These are phyloP conservation scores for Nothocercus julius DNA, from an alignment of 2,113 vertebrate species.

Conservation along the genomic window DNA sequence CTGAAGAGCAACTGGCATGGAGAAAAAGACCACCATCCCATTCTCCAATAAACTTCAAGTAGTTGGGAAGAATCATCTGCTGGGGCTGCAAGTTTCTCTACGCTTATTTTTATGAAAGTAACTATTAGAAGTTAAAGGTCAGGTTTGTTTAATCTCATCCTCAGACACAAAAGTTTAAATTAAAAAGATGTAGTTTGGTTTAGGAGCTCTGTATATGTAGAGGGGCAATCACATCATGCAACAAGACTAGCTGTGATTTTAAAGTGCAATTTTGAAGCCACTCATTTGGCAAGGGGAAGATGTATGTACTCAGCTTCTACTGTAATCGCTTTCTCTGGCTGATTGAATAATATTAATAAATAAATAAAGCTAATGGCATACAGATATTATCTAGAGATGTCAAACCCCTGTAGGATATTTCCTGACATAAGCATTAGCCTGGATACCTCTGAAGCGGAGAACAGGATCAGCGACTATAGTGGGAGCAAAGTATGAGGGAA, in stretches of 20 bases:
- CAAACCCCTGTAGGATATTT: background rate
- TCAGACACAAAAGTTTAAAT: background rate
- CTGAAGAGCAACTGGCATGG: background rate
- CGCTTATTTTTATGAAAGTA: background rate
- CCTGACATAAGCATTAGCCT: background rate
- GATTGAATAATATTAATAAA: background rate
- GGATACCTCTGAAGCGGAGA: background rate
- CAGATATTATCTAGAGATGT: background rate
- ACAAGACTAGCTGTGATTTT: conserved; percentile 16
- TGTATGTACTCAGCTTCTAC: background rate
- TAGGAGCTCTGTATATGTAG: conserved; percentile 34
- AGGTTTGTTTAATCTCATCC: background rate
- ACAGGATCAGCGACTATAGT: background rate
- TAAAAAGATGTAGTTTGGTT: background rate
- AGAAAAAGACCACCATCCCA: background rate
- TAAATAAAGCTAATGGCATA: background rate
- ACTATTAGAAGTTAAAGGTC: background rate
- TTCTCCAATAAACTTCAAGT: background rate
- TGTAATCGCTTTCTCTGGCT: background rate
- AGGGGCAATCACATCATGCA: conserved; percentile 8
- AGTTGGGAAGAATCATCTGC: background rate
- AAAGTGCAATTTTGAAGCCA: background rate
- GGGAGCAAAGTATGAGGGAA: background rate
- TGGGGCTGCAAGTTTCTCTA: background rate
- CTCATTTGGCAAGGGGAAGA: background rate